Evolutionary conservation across 2,888 invertebrate species (phyloP).

Genomic region (Xestoiulus laeticollis): DNA sequence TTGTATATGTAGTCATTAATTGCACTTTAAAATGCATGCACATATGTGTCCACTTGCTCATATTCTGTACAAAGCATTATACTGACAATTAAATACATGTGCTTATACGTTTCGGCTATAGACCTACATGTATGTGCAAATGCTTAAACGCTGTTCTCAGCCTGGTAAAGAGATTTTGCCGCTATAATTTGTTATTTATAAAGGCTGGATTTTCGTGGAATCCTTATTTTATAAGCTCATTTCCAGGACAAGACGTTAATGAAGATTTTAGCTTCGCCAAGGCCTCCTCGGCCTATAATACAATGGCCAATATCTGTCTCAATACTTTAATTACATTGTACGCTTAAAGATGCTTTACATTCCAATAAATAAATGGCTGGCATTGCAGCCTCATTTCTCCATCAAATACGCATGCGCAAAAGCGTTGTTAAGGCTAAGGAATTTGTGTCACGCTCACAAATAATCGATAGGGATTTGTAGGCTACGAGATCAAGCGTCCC

Average conservation of each 20-base stretch:
- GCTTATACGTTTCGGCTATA: too few species aligned
- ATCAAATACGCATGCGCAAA: background rate
- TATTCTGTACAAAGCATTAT: too few species aligned
- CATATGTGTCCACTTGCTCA: too few species aligned
- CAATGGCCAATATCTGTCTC: background rate
- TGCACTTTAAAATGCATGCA: too few species aligned
- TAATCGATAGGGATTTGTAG: conserved; percentile 12
- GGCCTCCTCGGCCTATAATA: background rate
- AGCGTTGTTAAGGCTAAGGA: background rate
- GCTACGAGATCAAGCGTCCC: conserved; percentile 8
- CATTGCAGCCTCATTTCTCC: background rate
- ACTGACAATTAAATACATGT: too few species aligned
- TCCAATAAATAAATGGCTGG: background rate
- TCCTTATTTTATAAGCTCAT: too few species aligned
- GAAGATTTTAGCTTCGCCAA: background rate
- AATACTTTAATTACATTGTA: background rate
- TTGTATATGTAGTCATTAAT: too few species aligned
- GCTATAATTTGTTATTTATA: too few species aligned
- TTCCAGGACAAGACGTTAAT: background rate
- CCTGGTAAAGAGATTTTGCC: too few species aligned
- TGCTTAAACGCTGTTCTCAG: too few species aligned
- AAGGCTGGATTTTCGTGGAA: too few species aligned
- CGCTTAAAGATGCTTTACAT: background rate
- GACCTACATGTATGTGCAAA: too few species aligned
- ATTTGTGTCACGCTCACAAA: background rate